Conservation (phyloP, 2,888 invertebrate genomes). For the Meganola albula region DNA sequence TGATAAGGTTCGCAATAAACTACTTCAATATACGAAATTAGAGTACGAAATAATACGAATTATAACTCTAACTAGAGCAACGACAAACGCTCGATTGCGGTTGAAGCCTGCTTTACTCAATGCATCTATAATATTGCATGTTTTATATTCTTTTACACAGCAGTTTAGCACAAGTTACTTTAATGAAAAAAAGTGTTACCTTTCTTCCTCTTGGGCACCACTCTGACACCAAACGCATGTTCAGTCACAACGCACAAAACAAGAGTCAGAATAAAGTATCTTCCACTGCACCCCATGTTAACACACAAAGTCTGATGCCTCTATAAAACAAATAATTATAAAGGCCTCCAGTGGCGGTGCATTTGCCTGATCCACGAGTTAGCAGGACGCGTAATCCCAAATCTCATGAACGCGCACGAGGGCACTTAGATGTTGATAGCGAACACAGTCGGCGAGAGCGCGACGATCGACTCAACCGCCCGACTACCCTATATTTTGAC, state of each 20-base stretch:
- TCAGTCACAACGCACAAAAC: slow-evolving; percentile 73
- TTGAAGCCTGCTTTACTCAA: too few species aligned
- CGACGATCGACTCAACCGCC: slow-evolving; percentile 65
- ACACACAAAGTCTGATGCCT: slow-evolving; percentile 51
- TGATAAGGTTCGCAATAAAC: too few species aligned
- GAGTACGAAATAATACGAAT: too few species aligned
- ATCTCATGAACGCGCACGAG: slow-evolving; percentile 37
- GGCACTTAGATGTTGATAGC: slow-evolving; percentile 18
- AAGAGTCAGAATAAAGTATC: slow-evolving; percentile 70
- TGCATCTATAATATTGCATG: too few species aligned
- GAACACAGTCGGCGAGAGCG: slow-evolving; percentile 41
- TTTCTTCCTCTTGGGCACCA: slow-evolving; percentile 76
- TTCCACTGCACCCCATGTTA: slow-evolving; percentile 73
- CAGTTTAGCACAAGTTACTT: too few species aligned
- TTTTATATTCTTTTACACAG: too few species aligned
- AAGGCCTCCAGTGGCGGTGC: slow-evolving; percentile 52
- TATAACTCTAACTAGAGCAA: too few species aligned
- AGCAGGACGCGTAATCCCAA: slow-evolving; percentile 41
- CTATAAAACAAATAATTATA: slow-evolving; percentile 35
- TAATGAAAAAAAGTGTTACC: slow-evolving; percentile 56
- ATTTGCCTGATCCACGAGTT: slow-evolving; percentile 42
- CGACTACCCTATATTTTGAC: slow-evolving; percentile 81
- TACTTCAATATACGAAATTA: too few species aligned
- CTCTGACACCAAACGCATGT: slow-evolving; percentile 74
- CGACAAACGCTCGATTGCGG: too few species aligned